Percentiles rank a stretch among this genome's conserved stretches.
phyloP scores from a whole-genome alignment of 2,113 vertebrate genomes.

The cat (Felis catus) region F.catus_Fca126_mat1.0 CM031416.1:101858001-101858500 shows the following conservation, averaged over 20 bases:
- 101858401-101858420: background rate
- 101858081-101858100: background rate
- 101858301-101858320: background rate
- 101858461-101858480: no score
- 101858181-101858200: background rate
- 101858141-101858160: background rate
- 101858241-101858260: background rate
- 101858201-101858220: background rate
- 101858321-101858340: background rate
- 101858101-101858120: background rate
- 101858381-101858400: background rate
- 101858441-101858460: no score
- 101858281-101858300: no score
- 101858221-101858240: background rate
- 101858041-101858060: background rate
- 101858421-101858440: no score
- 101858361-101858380: background rate
- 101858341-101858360: background rate
- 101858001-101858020: background rate
- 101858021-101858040: background rate
- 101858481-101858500: no score
- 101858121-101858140: background rate
- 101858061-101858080: background rate
- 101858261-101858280: background rate
- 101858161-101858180: background rate